Base-by-base conservation (phyloP, 1,140 invertebrate species). In the Drosophila micromelanica region DNA sequence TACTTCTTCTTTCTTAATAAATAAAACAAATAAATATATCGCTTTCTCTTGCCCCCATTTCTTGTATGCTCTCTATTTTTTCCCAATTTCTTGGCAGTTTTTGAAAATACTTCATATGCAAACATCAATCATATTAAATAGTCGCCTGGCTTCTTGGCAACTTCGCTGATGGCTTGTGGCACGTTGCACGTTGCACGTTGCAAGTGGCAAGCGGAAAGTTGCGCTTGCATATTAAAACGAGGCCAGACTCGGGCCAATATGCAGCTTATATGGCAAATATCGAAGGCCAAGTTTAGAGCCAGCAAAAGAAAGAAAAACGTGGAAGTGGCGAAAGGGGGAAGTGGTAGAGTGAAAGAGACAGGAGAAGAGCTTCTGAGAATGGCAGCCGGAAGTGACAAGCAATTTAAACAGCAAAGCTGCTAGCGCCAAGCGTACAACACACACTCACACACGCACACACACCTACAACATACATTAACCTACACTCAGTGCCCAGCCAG, bases 221-320 rank as follows among this genome's bases (percentile, higher is more conserved):
- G 67, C 57, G 42, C 32, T 27, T 48, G 46, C 23, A 59, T 40
- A 61, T 51, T 27, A 17, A 68, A 55, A 52, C 32, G 9, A 17
- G 32, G 30, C 42, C 37, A 13, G 15, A 8, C 43, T 38, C 9
- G 15, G 48, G 67, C 27, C 37, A 43, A 74, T 73, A 80, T 76
- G 61, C 45, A 30, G 23, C 40, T 35, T 37, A 54, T 45, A n/a
- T 11, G 52, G 13, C 17, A 68, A 64, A 78, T 81, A 82, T 86
- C 81, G 75, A 86, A 87, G 82, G 81, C 81, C 75, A 81, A 82
- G 62, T 76, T 35, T 43, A 72, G 45, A 40, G 37, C 23, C 9
- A 32, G 12, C 42, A 27, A 55, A n/a, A n/a, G n/a, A n/a, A n/a
- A 9, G n/a, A 17, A 8, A n/a, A 40, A 3, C 17, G 15, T 17